phyloP scores from a whole-genome alignment of 2,888 invertebrate species.

The Idaea dimidiata region DNA sequence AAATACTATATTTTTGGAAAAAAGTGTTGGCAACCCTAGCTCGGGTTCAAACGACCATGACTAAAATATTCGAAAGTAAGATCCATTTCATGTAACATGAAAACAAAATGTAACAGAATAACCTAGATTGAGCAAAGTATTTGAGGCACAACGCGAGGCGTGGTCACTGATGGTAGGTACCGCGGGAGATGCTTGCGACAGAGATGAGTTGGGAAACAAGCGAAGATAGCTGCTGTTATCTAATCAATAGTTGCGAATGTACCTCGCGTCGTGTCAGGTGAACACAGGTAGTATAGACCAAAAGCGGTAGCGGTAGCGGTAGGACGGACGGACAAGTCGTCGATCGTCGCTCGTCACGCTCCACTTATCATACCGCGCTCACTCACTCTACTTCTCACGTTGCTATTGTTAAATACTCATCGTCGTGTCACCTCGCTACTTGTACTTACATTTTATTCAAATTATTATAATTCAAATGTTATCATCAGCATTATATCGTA shows the following conservation, averaged over 20 bases:
- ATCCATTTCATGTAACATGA: not conserved
- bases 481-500: not conserved
- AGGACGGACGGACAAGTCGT: not conserved
- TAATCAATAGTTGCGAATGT: too few species aligned
- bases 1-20: too few species aligned
- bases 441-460: not conserved
- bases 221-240: too few species aligned
- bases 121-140: not conserved
- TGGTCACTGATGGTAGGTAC: not conserved
- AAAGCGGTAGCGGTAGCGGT: too few species aligned
- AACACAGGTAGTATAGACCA: too few species aligned
- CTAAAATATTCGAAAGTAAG: not conserved
- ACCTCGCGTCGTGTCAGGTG: too few species aligned
- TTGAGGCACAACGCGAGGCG: not conserved
- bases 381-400: not conserved
- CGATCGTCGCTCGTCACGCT: not conserved
- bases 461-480: not conserved
- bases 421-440: too few species aligned
- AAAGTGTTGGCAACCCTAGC: too few species aligned
- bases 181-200: too few species aligned
- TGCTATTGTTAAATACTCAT: not conserved
- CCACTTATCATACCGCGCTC: not conserved
- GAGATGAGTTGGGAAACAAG: too few species aligned
- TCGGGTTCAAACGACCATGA: not conserved
- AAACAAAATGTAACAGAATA: not conserved